These are phyloP conservation scores for Theristicus caerulescens DNA, from an alignment of 2,113 vertebrate species.

Conservation along the genomic window DNA sequence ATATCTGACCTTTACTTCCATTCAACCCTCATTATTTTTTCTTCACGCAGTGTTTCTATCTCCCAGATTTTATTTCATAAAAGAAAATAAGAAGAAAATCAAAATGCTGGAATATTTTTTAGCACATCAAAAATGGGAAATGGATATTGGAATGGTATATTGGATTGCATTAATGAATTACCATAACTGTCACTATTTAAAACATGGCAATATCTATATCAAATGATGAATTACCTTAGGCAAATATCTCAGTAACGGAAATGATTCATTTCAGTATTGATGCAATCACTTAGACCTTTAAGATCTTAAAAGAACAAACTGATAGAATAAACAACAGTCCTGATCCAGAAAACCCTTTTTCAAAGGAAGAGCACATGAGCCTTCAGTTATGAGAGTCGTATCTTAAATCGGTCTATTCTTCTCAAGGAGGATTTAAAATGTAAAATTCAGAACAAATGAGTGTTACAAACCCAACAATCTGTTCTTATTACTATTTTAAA, in stretches of 20 bases:
- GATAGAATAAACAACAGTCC: slow-evolving; percentile 13
- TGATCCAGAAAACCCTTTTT: not conserved
- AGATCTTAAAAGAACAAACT: slow-evolving; percentile 25
- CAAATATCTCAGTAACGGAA: not conserved
- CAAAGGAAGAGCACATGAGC: not conserved
- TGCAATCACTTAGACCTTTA: slow-evolving; percentile 22
- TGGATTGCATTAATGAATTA: slow-evolving; percentile 44
- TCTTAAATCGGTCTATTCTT: not conserved
- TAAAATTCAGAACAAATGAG: not conserved
- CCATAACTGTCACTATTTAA: slow-evolving; percentile 10
- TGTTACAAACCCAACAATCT: not conserved
- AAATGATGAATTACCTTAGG: slow-evolving; percentile 33
- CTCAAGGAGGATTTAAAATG: not conserved
- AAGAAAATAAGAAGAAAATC: slow-evolving; percentile 65
- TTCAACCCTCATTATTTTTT: slow-evolving; percentile 76
- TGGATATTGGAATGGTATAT: not conserved
- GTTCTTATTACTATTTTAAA: not conserved
- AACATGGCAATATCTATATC: not conserved
- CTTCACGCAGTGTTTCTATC: slow-evolving; percentile 74
- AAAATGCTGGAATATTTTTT: slow-evolving; percentile 57
- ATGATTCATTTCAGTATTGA: slow-evolving; percentile 12
- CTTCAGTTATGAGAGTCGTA: not conserved
- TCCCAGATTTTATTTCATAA: slow-evolving; percentile 62
- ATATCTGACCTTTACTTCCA: slow-evolving; percentile 75
- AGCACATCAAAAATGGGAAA: slow-evolving; percentile 38